Base-by-base conservation (phyloP, 2,113 vertebrate genomes). In the Psittacula cyanocephala region DNA sequence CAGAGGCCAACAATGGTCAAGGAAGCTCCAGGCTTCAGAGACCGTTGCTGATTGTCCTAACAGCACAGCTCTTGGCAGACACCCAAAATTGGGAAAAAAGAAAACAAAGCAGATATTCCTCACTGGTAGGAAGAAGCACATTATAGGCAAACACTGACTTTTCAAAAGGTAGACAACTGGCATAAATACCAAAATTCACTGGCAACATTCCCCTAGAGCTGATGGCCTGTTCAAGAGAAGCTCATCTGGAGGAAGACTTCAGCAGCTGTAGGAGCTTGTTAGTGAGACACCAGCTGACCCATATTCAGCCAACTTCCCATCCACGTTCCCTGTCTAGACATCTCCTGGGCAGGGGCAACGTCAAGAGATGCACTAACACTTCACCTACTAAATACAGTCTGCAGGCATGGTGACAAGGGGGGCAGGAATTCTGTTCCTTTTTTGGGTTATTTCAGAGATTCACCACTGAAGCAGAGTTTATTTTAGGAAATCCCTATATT, bases 311-410 rank as follows among this genome's bases (percentile, higher is more conserved):
- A 76, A 1, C 4, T 7, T 28, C n/a, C 41, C 50, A 27, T 18
- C 17, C n/a, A 33, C 3, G 7, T 46, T 70, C 46, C 43, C 13
- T 7, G 10, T 19, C 50, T 43, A 55, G 57, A 14, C 35, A 37
- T 12, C 69, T 50, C 22, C 41, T 65, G 81, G 39, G 24, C 57
- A 28, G 35, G 50, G 46, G 23, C 62, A 39, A 7, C 7, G 33
- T 17, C 65, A 50, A 55, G 14, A 70, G 67, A 39, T 22, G 37
- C 83, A 28, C 52, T 31, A 67, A 69, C 31, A n/a, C 3, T 3
- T 24, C 3, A 3, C 24, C 53, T 41, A 7, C 75, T 17, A 11
- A 46, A 60, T 1, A 23, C 6, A 4, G 44, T 0, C 49, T 57
- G 62, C 59, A 59, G 69, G 49, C 10, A 18, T 5, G 20, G 39